Evolutionary conservation across 2,797 vertebrate genomes (phyloP).

Genomic region (Lepus townsendii): DNA sequence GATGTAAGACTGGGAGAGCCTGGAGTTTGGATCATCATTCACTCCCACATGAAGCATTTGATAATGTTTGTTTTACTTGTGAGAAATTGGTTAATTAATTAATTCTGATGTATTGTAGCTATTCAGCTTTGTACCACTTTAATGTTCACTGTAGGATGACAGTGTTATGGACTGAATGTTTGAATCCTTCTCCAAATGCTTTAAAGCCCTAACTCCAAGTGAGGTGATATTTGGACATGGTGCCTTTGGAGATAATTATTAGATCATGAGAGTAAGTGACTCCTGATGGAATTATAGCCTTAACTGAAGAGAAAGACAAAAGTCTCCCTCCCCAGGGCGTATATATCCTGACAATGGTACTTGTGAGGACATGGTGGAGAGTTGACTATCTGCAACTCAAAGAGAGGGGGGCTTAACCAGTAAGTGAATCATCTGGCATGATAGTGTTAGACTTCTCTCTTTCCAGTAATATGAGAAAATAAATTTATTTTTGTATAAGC

Average conservation of each 20-base stretch:
- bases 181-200: background rate
- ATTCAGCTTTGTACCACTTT: slow-evolving; percentile 15
- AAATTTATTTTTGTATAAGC: background rate
- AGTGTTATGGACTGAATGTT: background rate
- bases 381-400: background rate
- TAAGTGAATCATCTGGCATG: background rate
- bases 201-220: background rate
- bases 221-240: background rate
- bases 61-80: slow-evolving; percentile 24
- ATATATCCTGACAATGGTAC: background rate
- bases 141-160: slow-evolving; percentile 9
- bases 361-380: too few relatives aligned
- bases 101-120: slow-evolving; percentile 52
- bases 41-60: background rate
- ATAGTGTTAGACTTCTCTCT: background rate
- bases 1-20: background rate
- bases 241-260: background rate
- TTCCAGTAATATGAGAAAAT: background rate
- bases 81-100: slow-evolving; percentile 19
- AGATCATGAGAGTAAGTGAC: background rate
- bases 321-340: background rate
- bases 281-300: background rate
- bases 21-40: background rate
- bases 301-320: background rate
- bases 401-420: background rate